Evolutionary conservation across 1,140 invertebrate genomes (phyloP).

Genomic region (Antheraea pernyi): DNA sequence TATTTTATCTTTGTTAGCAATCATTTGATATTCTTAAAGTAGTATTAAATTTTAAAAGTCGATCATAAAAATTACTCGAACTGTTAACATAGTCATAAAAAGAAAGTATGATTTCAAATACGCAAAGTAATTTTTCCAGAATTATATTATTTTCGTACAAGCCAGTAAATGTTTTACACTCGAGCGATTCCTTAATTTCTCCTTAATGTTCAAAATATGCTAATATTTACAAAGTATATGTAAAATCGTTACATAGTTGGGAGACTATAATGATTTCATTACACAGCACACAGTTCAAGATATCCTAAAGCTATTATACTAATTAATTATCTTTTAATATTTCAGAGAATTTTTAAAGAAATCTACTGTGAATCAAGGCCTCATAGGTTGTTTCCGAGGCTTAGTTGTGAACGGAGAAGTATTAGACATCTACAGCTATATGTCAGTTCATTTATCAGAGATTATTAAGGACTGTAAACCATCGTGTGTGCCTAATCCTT

Average conservation of each 20-base stretch:
- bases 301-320: neutral
- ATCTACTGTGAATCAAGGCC: conserved; percentile 89
- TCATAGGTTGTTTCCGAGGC: conserved; percentile 96
- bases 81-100: no score
- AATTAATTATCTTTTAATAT: conserved; percentile 23
- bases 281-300: neutral
- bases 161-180: no score
- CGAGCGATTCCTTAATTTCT: no score
- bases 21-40: neutral
- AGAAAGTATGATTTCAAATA: no score
- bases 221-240: no score
- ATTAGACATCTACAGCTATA: conserved; percentile 94
- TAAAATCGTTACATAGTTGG: no score
- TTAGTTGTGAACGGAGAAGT: conserved; percentile 95
- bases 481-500: conserved; percentile 95
- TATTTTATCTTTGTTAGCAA: neutral
- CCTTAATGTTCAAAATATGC: no score
- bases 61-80: no score
- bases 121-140: no score
- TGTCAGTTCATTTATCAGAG: conserved; percentile 94
- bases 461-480: conserved; percentile 94
- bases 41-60: no score
- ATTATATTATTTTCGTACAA: no score
- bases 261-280: no score
- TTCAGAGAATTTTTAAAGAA: conserved; percentile 88